Base-by-base conservation (phyloP, 2,888 invertebrate genomes). In the Minunthozetes semirufus region DNA sequence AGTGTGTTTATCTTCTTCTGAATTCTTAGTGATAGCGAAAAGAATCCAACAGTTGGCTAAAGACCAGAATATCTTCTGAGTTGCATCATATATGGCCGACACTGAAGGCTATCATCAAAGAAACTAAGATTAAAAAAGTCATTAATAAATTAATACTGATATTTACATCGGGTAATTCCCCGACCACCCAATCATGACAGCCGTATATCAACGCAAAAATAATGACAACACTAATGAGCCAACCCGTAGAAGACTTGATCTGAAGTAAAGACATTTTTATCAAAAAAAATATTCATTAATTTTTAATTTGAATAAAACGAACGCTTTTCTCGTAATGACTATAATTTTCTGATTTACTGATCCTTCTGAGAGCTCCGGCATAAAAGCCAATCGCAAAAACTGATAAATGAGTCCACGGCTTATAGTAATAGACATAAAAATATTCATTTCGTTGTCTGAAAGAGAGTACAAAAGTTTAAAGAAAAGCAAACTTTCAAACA, bases 381-480 rank as follows among this genome's bases (percentile, higher is more conserved):
- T 42, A 50, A n/a, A 77, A 53, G 22, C 77, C 77, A n/a, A 74
- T 74, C 3, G 77, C 77, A 63, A 76, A 77, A 13, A 68, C 68
- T 19, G 77, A 76, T 27, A 77, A 48, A 61, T 77, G 77, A 50
- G 77, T 76, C 77, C 76, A 76, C 48, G 76, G 76, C 61, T 76
- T 77, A 25, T 73, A 72, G 38, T 61, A 76, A 61, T 77, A 76
- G 4, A 70, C 56, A 13, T 66, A 38, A 56, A 73, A 77, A 72
- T 77, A 77, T 46, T 72, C 29, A 56, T 75, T 38, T 66, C 76
- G 72, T 50, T 76, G 76, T 13, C 76, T 76, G 25, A 25, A 66
- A 19, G 11, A n/a, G n/a, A n/a, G n/a, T n/a, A n/a, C n/a, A 46
- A 11, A 46, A 46, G 8, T 46, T 8, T 46, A 11, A 46, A 46